Evolutionary conservation across 2,888 invertebrate species (phyloP).

Genomic region (Acheta domesticus): DNA sequence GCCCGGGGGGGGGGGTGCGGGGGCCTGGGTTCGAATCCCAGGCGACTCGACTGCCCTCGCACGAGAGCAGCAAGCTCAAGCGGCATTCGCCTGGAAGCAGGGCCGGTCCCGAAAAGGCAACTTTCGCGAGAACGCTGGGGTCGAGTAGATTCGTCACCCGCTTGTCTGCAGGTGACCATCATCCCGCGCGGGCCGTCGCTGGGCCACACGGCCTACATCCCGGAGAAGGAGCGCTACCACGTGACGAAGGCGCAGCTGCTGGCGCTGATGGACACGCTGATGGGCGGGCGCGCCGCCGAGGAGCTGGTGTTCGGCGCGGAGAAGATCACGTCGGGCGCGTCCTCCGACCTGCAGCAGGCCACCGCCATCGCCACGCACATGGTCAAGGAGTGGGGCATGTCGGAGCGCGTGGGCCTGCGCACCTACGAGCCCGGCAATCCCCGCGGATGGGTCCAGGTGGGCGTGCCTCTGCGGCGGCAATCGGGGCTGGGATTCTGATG

Average conservation of each 20-base stretch:
- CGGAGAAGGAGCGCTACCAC: conserved; percentile 10
- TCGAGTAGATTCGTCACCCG: too few species aligned
- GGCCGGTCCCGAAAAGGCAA: too few species aligned
- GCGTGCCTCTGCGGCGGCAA: too few species aligned
- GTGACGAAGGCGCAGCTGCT: conserved; percentile 4
- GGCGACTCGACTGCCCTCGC: too few species aligned
- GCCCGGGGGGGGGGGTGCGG: too few species aligned
- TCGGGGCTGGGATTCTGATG: too few species aligned
- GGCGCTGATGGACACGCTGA: not conserved
- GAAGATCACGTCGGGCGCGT: not conserved
- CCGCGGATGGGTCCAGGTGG: not conserved
- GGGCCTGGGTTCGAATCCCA: too few species aligned
- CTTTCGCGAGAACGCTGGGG: too few species aligned
- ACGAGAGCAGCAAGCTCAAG: too few species aligned
- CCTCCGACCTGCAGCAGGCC: not conserved
- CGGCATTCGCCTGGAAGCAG: too few species aligned
- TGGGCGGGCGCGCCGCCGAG: not conserved
- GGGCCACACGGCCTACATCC: conserved; percentile 2
- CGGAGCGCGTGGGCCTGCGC: not conserved
- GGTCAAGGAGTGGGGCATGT: not conserved
- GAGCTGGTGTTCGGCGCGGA: not conserved
- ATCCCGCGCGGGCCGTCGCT: not conserved
- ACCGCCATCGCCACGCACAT: not conserved
- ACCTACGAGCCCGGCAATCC: not conserved
- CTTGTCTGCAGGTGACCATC: not conserved